Evolutionary conservation across 2,888 invertebrate species (phyloP), one percentile per base, ranked within the genome.

Genomic region (Noctuana brunneofusca): DNA sequence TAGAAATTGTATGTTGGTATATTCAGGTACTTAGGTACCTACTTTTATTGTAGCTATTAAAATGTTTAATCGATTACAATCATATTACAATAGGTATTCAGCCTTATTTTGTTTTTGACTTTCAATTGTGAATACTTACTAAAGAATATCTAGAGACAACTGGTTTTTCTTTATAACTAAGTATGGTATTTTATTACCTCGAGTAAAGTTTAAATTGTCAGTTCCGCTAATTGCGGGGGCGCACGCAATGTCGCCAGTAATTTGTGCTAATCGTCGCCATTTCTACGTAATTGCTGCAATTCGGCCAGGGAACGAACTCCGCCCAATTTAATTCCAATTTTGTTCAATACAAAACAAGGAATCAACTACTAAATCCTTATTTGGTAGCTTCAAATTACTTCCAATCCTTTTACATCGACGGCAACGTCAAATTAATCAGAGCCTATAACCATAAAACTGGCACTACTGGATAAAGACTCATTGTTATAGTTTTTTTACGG

Each of bases 221-320:
- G 70, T 72, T 55, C 52, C 46, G 69, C 75, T 83, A 79, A 86
- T 83, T 84, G 85, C 66, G 58, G 72, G 72, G 65, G 66, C 69
- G 69, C 89, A 88, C 85, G 89, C 84, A 71, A 87, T 72, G 79
- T 82, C 79, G 79, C 83, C 74, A 79, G 80, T 76, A 78, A 83
- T 84, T 81, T 82, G 80, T 81, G 71, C 78, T 83, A 85, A 87
- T 84, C 77, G 80, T 69, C 75, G 73, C 75, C 77, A 80, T 80
- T 77, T 77, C 76, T 75, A 76, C 66, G 74, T 76, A 84, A 83
- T 81, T 75, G 80, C 73, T 73, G 69, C 78, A 80, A 80, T 79
- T 81, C 68, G 74, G 69, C 72, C 68, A 68, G 87, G 84, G 82
- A 87, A 86, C 83, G 84, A 32, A 54, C 60, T 54, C 16, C 48